Evolutionary conservation across 2,888 invertebrate genomes (phyloP), one percentile per base, ranked within the genome.

Genomic region (Yponomeuta sedellus): DNA sequence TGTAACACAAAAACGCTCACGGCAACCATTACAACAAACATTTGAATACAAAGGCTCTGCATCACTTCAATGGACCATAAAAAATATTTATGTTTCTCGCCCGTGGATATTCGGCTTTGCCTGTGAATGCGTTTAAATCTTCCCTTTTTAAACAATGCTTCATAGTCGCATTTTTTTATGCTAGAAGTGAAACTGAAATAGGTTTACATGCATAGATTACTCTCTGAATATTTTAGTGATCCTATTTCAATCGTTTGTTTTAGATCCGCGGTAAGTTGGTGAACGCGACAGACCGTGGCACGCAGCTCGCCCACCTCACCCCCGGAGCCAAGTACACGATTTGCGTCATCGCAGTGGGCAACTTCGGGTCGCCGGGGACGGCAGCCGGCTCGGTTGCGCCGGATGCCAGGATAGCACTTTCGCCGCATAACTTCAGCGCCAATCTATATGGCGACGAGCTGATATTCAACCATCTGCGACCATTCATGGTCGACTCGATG

Each of bases 321-420:
- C 94, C 97, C 3, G 96, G 95, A 75, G 95, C 96, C 2, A 94
- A 95, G 71, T 98, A 97, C 85, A 92, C 95, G 69, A 95, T 98
- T 75, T 98, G 97, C 85, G 96, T 98, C 66, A 92, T 97, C 75
- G 97, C 97, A n/a, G 88, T 96, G 69, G 96, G 96, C 68, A 96
- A 95, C 87, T 85, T 88, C 66, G 85, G 81, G 80, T 92, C 76
- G 83, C 92, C 77, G 75, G 78, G 77, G 71, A 83, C 74, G 75
- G 76, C 66, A 73, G 82, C 83, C 70, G 92, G 77, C 34, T 85
- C 85, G 40, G 82, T 88, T 1, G 71, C 81, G 69, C 85, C 94
- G 71, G 87, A 93, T 77, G 92, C 93, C 57, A 86, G 92, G 72
- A 82, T 92, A 70, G 88, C 92, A 34, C 77, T 85, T 58, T 80